Base-by-base conservation (phyloP, 2,113 vertebrate species). In the Cyanoderma ruficeps region DNA sequence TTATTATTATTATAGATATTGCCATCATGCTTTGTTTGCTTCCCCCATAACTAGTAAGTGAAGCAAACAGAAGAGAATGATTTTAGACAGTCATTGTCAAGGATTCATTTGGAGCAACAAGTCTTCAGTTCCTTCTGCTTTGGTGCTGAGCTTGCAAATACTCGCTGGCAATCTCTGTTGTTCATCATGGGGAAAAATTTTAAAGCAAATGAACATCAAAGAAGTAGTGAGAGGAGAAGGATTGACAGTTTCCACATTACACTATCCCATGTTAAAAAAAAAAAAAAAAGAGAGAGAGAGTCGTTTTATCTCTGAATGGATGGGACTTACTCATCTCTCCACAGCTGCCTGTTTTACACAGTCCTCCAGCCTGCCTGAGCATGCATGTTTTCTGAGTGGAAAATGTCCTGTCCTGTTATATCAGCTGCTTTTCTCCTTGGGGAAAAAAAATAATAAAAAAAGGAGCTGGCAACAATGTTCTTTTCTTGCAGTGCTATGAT, bases 331-430 rank as follows among this genome's bases (percentile, higher is more conserved):
- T 94, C 94, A 95, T 83, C n/a, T 53, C 61, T 71, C 47, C 77
- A 49, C 69, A 97, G 82, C 92, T 97, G 95, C 71, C 86, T 95
- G 87, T 67, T 90, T 80, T 80, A 77, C 55, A 37, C 53, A 76
- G 74, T 93, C 46, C 64, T 96, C 28, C 30, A 90, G 96, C 97
- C 85, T 98, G 97, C 87, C 96, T 94, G 76, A 97, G 93, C 97
- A 83, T 75, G 97, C 77, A 94, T 75, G 57, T 63, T 63, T 88
- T 83, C 79, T 78, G 78, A 87, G 95, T 72, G 85, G 94, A 94
- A 96, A 94, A 65, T 78, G 17, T 81, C 85, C 94, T 49, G 46
- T 60, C 86, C 60, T 96, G 83, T 90, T 93, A 42, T 77, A 53
- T 80, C 82, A 94, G 92, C 39, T 88, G 75, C 47, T 90, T 86